phyloP scores from a whole-genome alignment of 53 echinoderm and acorn worm species.

The Crossaster papposus region DNA sequence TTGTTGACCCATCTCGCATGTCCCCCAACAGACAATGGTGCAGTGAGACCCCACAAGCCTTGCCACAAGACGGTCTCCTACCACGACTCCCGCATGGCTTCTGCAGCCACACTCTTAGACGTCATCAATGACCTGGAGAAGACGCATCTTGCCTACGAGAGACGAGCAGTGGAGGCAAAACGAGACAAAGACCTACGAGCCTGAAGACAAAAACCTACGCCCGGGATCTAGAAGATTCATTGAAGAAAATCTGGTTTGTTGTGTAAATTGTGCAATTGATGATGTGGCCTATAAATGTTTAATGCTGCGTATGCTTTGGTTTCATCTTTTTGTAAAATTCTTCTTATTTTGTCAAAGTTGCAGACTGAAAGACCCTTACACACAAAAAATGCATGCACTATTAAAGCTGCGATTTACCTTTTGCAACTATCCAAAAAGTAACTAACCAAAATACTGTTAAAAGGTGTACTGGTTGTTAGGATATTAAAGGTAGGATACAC shows the following conservation, averaged over 20 bases:
- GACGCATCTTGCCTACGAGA: slow-evolving; percentile 61
- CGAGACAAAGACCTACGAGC: slow-evolving; percentile 32
- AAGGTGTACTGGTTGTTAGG: too few species aligned
- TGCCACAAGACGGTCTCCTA: slow-evolving; percentile 65
- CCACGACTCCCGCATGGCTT: slow-evolving; percentile 69
- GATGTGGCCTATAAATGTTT: background rate
- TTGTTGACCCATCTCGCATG: background rate
- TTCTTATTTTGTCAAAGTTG: background rate
- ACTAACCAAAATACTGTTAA: too few species aligned
- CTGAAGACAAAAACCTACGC: background rate
- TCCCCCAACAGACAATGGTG: slow-evolving; percentile 5
- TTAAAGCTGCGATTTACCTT: too few species aligned
- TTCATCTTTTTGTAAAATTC: background rate
- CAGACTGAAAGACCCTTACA: background rate
- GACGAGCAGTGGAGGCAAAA: slow-evolving; percentile 41
- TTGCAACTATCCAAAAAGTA: too few species aligned
- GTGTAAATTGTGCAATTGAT: slow-evolving; percentile 2
- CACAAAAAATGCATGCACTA: too few species aligned
- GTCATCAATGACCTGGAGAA: slow-evolving; percentile 69
- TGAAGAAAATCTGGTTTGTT: background rate
- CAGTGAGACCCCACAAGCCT: slow-evolving; percentile 48
- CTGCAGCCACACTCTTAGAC: slow-evolving; percentile 57
- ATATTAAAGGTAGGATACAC: too few species aligned
- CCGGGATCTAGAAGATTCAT: background rate
- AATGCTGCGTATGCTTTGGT: background rate